Base-by-base conservation (phyloP, 64 coral and sea anemone genomes). In the Catalaphyllia jardinei region DNA sequence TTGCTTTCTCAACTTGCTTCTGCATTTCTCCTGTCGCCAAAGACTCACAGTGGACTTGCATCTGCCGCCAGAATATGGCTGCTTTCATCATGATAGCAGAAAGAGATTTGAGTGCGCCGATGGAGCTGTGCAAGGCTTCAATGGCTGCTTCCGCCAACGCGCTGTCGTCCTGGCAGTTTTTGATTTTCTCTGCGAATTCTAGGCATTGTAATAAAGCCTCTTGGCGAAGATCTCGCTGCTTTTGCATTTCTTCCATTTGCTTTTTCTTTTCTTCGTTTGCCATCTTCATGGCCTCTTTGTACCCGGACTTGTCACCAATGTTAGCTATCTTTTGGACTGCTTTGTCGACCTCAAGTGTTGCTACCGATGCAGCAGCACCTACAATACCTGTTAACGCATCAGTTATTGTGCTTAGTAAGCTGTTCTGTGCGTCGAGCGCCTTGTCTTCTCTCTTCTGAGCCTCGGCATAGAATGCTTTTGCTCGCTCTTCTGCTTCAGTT, bases 31-130 rank as follows among this genome's bases (percentile, higher is more conserved):
- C 27, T 28, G 61, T 67, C 1, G 67, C 86, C n/a, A 83, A 63
- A 13, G 76, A 62, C 38, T 89, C 67, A 31, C 86, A 93, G 42
- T 89, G 87, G 17, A 22, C 17, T 31, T 93, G 86, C 92, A 89
- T 93, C 52, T 89, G 87, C 22, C 29, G 63, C 92, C 92, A 93
- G 79, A 93, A 93, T 13, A 85, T 28, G 63, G 92, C 92, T 30
- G 92, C 92, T 0, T 89, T 89, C 92, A 93, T 93, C 92, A 93
- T 93, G 57, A 93, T 83, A 52, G 92, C 77, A 4, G 77, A 89
- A 1, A 93, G 87, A 19, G 86, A 89, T 64, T 89, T 93, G 30
- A 93, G 79, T 49, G 92, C 92, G 38, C 92, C 92, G 28, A 89
- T 57, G 24, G 92, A 93, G 71, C 82, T 93, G 87, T 93, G 92